Evolutionary conservation across 2,113 vertebrate genomes (phyloP), one percentile per base, ranked within the genome.

Genomic region (Podiceps cristatus): DNA sequence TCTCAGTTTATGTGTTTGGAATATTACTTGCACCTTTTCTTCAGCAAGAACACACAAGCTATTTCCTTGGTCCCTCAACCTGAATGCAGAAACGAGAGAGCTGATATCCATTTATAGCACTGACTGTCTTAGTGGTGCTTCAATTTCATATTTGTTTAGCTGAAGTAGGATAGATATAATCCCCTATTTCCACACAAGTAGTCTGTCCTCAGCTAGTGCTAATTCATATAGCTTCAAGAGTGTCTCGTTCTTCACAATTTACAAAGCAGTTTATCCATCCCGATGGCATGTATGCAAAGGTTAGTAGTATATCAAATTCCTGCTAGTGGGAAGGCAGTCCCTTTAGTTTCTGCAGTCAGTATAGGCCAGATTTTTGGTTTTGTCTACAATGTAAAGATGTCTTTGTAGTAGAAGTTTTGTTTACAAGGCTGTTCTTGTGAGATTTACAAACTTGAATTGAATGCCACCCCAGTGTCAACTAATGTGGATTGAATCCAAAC

Each of bases 51-150:
- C 25, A 18, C 35, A 13, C 9, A 22, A 40, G 19, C 9, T 50
- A 23, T 55, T 11, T 69, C 22, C 55, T 81, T 63, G 58, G 13
- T 79, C 59, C 47, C 45, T 60, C 52, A 52, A 1, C 10, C 74
- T 0, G 0, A 58, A 12, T 23, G 8, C 11, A 67, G 52, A 75
- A 75, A 24, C 7, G 0, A 4, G 27, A 69, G 53, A 31, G 7
- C 11, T 78, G 20, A 13, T 58, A 33, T 58, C 28, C 3, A 3
- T 68, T 72, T 45, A 19, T 7, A 53, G 29, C 33, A 44, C 11
- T 49, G 28, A 6, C 7, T 68, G 29, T 71, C 4, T 53, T 58
- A 27, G 13, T 22, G 71, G n/a, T 62, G 23, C 42, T 60, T 69
- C 50, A 33, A 2, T 50, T 90, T 50, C 1, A 0, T 56, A 1